phyloP scores from a whole-genome alignment of 2,113 vertebrate genomes.

The Hypocryptadius cinnamomeus region DNA sequence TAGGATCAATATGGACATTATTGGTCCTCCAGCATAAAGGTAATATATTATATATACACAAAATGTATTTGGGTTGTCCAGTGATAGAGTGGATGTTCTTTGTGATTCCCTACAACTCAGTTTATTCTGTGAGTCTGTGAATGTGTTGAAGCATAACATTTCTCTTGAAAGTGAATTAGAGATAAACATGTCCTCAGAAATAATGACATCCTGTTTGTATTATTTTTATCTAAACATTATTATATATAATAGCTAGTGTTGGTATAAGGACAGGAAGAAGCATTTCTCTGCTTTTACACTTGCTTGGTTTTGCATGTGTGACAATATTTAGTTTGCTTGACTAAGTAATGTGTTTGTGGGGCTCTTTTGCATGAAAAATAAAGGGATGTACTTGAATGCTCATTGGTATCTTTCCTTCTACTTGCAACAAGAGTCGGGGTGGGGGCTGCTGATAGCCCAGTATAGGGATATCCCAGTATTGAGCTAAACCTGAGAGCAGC shows the following conservation, averaged over 20 bases:
- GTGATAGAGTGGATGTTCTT: background rate
- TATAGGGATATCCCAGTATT: background rate
- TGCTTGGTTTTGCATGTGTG: background rate
- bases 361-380: background rate
- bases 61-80: background rate
- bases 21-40: background rate
- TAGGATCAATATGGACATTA: background rate
- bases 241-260: background rate
- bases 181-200: background rate
- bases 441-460: background rate
- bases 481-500: background rate
- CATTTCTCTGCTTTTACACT: background rate
- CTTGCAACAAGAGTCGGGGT: background rate
- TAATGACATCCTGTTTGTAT: background rate
- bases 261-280: background rate
- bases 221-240: background rate
- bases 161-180: background rate
- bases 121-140: background rate
- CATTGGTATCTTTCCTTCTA: background rate
- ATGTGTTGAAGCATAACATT: background rate
- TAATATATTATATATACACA: background rate
- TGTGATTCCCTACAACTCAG: background rate
- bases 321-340: background rate
- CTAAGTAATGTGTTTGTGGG: background rate
- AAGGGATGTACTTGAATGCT: background rate